Evolutionary conservation across 2,797 vertebrate genomes (phyloP), one percentile per base, ranked within the genome.

Genomic region (Tadarida brasiliensis): DNA sequence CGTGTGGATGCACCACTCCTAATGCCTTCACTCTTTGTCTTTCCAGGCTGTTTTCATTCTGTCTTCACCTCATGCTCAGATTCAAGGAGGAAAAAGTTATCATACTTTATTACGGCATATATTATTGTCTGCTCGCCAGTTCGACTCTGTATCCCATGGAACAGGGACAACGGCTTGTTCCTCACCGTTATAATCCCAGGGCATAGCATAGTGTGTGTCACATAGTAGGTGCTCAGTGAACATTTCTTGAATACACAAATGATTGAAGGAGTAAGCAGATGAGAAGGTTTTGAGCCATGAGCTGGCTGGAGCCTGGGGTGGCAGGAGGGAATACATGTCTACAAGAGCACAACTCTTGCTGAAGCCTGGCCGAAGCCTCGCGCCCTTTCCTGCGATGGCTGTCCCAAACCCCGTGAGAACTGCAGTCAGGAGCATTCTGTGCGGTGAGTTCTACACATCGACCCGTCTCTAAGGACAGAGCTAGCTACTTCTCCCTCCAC

Each of bases 1-100:
- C 0, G 0, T 11, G 17, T 26, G 14, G 54, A 4, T 14, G 26
- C 3, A 3, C 11, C 28, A 14, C 59, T 65, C 35, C 2, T 4
- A 30, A 22, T 4, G 9, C 30, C 16, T 70, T 17, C 70, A 6
- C 5, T 20, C 20, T 33, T 14, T 67, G 0, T 51, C 59, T n/a
- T 70, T 63, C 54, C 57, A 17, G 86, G 33, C 54, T 26, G 5
- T 47, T 82, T 59, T 47, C 51, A 35, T 76, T 28, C 82, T 33
- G 1, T 44, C 24, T 11, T 71, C 65, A 33, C 39, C 6, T 84
- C 28, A 65, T 4, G 54, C 63, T 59, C 56, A 1, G 12, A 19
- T 2, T 26, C 63, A 57, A 57, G 35, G 22, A 83, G 28, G 65
- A 67, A 73, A 67, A 19, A 20, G 39, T 9, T 49, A 59, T 11